Conservation (phyloP, 2,797 vertebrate species). For the Mormyrops boulengeri region DNA sequence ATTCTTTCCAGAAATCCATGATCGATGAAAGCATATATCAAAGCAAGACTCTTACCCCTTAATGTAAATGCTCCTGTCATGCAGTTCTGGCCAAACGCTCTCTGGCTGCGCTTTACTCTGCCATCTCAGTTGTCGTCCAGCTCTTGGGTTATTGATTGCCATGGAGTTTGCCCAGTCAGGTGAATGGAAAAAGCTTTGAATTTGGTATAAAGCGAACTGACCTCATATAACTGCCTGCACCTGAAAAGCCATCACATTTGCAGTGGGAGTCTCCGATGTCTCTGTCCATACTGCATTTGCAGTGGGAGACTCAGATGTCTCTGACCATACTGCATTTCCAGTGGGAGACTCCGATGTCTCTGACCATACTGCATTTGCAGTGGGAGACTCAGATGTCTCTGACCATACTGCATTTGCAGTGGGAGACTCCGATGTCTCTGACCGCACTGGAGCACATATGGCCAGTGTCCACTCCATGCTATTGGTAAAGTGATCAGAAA, state of each 20-base stretch:
- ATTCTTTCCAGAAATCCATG: neutral
- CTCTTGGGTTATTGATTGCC: neutral
- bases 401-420: neutral
- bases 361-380: neutral
- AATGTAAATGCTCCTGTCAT: neutral
- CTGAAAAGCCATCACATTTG: neutral
- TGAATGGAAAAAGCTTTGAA: neutral
- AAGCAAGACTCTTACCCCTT: neutral
- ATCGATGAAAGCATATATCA: slow-evolving; percentile 5
- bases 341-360: neutral
- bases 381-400: neutral
- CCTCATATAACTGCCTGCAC: neutral
- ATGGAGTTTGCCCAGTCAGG: slow-evolving; percentile 4
- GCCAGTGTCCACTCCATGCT: neutral
- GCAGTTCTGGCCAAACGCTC: neutral
- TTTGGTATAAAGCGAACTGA: neutral
- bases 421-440: neutral
- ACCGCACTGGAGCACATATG: neutral
- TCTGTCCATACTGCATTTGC: neutral
- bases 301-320: neutral
- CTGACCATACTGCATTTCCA: neutral
- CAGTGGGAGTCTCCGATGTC: neutral
- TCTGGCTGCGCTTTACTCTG: neutral
- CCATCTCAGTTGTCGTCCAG: neutral
- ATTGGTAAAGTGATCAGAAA: neutral